Percentiles rank a stretch among this genome's conserved stretches.
phyloP scores from a whole-genome alignment of 2,888 invertebrate species.

The Dicyrtomina minuta region DNA sequence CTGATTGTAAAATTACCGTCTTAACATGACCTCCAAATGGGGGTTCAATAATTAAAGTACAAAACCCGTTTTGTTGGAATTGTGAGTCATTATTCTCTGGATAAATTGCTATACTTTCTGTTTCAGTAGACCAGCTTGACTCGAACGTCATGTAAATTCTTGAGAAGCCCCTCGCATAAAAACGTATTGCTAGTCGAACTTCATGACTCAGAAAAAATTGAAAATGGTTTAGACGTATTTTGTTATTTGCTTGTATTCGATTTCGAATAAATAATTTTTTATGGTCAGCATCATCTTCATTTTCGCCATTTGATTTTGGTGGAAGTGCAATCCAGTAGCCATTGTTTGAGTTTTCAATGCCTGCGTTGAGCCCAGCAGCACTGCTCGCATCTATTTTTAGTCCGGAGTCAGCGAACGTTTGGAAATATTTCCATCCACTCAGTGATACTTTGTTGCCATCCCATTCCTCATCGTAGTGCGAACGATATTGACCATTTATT shows the following conservation, averaged over 20 bases:
- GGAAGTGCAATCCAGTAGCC: conserved; percentile 14
- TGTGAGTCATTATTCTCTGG: too few species aligned
- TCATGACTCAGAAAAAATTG: not conserved
- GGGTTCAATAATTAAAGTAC: conserved; percentile 1
- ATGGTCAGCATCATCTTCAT: too few species aligned
- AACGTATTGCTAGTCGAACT: conserved; percentile 1
- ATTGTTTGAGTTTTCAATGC: too few species aligned
- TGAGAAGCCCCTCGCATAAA: not conserved
- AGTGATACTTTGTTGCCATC: not conserved
- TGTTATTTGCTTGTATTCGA: not conserved
- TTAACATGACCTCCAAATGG: too few species aligned
- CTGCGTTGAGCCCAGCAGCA: not conserved
- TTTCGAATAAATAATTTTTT: too few species aligned
- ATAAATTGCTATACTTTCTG: not conserved
- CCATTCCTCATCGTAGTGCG: too few species aligned
- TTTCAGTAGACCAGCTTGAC: not conserved
- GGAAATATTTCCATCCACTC: conserved; percentile 9
- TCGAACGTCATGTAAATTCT: conserved; percentile 1
- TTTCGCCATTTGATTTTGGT: not conserved
- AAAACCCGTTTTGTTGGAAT: too few species aligned
- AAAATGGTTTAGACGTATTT: conserved; percentile 16
- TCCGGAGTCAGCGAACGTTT: not conserved
- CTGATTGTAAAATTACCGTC: too few species aligned
- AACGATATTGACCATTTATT: not conserved
- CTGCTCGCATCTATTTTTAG: not conserved